phyloP scores from a whole-genome alignment of 2,113 vertebrate species.

The Bos javanicus region DNA sequence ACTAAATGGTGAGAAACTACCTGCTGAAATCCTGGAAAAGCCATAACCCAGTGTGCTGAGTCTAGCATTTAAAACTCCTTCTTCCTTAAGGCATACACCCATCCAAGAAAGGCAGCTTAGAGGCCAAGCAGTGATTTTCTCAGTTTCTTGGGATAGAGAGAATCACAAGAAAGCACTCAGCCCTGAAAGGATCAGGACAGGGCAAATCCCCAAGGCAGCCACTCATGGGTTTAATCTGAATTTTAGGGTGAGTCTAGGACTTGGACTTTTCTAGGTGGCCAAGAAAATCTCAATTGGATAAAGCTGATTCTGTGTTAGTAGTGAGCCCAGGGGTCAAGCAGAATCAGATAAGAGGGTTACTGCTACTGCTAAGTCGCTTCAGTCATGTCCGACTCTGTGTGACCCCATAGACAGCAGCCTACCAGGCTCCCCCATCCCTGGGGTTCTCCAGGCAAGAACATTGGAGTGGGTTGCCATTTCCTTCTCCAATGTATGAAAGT shows the following conservation, averaged over 20 bases:
- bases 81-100: neutral
- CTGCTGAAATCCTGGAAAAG: neutral
- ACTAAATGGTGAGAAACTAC: neutral
- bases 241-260: neutral
- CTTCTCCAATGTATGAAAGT: too few relatives aligned
- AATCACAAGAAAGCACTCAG: neutral
- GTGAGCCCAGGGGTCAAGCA: neutral
- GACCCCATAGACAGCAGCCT: too few relatives aligned
- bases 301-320: neutral
- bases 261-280: neutral
- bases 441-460: too few relatives aligned
- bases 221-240: neutral
- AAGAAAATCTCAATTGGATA: neutral
- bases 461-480: too few relatives aligned
- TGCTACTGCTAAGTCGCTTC: too few relatives aligned
- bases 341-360: neutral
- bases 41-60: neutral
- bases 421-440: too few relatives aligned
- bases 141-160: neutral
- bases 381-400: too few relatives aligned
- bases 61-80: neutral
- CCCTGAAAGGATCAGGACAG: neutral
- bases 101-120: neutral
- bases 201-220: neutral
- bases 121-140: neutral